Evolutionary conservation across 2,888 invertebrate species (phyloP).

Genomic region (Spialia ferax): DNA sequence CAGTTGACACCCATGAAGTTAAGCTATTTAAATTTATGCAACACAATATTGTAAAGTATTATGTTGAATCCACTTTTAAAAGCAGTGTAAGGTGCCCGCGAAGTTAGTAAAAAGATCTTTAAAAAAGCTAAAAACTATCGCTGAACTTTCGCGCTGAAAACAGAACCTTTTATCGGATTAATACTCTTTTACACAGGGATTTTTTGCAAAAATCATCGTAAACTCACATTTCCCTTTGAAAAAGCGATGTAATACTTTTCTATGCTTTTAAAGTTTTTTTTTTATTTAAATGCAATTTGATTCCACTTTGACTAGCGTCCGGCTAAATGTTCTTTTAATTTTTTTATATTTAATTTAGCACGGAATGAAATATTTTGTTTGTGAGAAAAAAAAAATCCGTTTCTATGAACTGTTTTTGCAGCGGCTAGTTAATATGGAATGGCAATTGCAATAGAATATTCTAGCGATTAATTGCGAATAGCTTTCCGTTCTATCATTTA

Average conservation of each 20-base stretch:
- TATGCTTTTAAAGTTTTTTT: not conserved
- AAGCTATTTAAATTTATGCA: too few species aligned
- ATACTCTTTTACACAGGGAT: not conserved
- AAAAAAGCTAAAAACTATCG: too few species aligned
- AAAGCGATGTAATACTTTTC: slow-evolving; percentile 17
- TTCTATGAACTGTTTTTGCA: not conserved
- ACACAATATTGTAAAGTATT: too few species aligned
- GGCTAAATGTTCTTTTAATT: slow-evolving; percentile 9
- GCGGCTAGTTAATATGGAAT: not conserved
- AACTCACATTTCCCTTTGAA: slow-evolving; percentile 5
- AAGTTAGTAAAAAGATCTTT: too few species aligned
- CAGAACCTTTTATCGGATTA: not conserved
- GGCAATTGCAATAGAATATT: not conserved
- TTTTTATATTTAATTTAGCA: not conserved
- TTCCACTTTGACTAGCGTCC: slow-evolving; percentile 23
- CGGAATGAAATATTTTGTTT: slow-evolving; percentile 2
- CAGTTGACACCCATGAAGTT: too few species aligned
- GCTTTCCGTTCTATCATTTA: not conserved
- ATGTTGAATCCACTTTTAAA: too few species aligned
- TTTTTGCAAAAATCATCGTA: slow-evolving; percentile 5
- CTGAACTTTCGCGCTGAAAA: not conserved
- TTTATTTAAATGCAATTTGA: slow-evolving; percentile 16
- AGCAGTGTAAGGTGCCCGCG: too few species aligned
- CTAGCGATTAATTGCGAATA: not conserved
- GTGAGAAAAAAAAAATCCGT: not conserved